Base-by-base conservation (phyloP, 2,797 vertebrate species). In the Neosalanx taihuensis region DNA sequence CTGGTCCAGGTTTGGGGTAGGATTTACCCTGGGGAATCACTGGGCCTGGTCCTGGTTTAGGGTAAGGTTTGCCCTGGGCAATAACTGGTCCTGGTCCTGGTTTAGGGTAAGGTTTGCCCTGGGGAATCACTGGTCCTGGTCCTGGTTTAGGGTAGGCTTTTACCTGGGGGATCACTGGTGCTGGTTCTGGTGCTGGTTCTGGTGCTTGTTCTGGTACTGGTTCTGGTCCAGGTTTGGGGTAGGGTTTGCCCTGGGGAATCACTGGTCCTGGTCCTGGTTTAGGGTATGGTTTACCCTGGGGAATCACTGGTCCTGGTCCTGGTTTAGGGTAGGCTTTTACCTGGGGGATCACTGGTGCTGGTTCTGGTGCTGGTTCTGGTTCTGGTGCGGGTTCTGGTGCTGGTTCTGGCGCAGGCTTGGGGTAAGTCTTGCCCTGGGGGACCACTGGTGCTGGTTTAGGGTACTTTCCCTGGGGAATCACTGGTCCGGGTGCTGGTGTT, bases 211-310 rank as follows among this genome's bases (percentile, higher is more conserved):
- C 80, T 6, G 64, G 69, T 30, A 9, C n/a, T 12, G 17, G 17
- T 33, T 62, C 77, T 33, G 78, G 69, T 41, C 17, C 80, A 53
- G 51, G 49, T 46, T 84, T 29, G 1, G 9, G 62, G 33, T 57
- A 86, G 41, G 41, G 41, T 85, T 85, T 85, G 72, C 90, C 84
- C 85, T 89, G 81, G 72, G 78, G 72, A 72, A 78, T 3, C 0
- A 12, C 51, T 56, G n/a, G 30, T 5, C 12, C 33, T 66, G 68
- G 35, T 59, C 64, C 64, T 23, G 49, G 51, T 18, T 70, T 57
- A 26, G 64, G 46, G 46, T 46, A 70, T 10, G 18, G 26, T 49
- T 69, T 69, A 5, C 58, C 46, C 53, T 76, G 53, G 18, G 67
- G 46, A 30, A 67, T 49, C 30, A 64, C 59, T 23, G 76, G 68